Base-by-base conservation (phyloP, 2,797 vertebrate species). In the Chiroxiphia lanceolata region DNA sequence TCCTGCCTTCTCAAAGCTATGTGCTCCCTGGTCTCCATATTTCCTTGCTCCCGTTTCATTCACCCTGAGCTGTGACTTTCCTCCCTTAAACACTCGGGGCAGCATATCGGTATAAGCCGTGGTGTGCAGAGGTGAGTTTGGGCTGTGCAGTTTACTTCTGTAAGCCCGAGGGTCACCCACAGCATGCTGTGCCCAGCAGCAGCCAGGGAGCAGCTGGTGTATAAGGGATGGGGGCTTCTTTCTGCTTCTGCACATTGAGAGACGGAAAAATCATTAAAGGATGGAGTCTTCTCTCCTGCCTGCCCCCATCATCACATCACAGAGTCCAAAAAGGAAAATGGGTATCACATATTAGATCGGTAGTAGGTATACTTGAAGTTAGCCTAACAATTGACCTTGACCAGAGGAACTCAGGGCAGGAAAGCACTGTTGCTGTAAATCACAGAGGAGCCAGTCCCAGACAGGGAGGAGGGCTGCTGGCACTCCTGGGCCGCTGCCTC, bases 91-190 rank as follows among this genome's bases (percentile, higher is more conserved):
- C 42, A 19, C 27, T 34, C 36, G 13, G 33, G 63, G 12, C 31
- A 71, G 13, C 3, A 5, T 31, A 10, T 29, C 29, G 7, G 5
- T 2, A 2, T 2, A 0, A 71, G 42, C 11, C 0, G 0, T 2
- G 2, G 11, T 25, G 26, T 33, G 64, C 10, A 7, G 25, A 23
- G 29, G 33, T 34, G 75, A 76, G 42, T 27, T 51, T 11, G 25
- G 26, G 51, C 50, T 76, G 27, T 44, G 42, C 27, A 13, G 45
- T 69, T 19, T 47, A 22, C 29, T 56, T 29, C 45, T 19, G n/a
- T 10, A 51, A 65, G 13, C 45, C 23, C 2, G 2, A 60, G 57
- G 33, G 34, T 83, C 47, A 50, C 25, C 25, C 42, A 29, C 1
- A 2, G 20, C 0, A 0, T 3, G 12, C 21, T 11, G 36, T 3